Conservation (phyloP, 1,140 invertebrate genomes). For the Heterodera carotae region DNA sequence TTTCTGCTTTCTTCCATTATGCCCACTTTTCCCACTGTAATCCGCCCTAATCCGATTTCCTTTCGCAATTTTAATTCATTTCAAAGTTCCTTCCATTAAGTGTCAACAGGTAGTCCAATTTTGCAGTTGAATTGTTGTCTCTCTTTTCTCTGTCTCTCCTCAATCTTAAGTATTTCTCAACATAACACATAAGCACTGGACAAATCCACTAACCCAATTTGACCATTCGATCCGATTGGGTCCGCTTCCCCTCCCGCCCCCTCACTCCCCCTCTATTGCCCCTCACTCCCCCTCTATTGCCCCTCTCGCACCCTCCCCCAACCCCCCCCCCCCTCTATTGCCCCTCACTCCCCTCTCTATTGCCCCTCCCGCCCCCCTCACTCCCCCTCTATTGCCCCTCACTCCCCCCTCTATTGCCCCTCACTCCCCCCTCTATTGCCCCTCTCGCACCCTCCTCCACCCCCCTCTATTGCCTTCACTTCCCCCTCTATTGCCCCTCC, state of each 20-base stretch:
- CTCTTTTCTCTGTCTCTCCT: background rate
- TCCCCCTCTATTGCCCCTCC: no score
- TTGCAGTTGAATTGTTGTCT: background rate
- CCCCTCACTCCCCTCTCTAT: no score
- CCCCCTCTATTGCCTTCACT: no score
- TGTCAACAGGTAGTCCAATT: background rate
- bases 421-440: background rate
- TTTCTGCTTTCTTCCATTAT: no score
- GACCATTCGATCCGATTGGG: background rate
- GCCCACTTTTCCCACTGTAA: no score
- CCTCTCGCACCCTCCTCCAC: no score
- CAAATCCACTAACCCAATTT: background rate
- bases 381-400: no score
- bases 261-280: background rate
- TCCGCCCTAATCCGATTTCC: no score
- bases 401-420: no score
- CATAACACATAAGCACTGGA: background rate
- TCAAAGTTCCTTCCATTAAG: no score
- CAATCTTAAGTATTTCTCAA: background rate
- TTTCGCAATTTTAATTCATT: no score
- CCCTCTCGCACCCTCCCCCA: background rate
- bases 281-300: background rate
- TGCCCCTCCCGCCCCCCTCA: background rate
- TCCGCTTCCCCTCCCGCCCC: background rate
- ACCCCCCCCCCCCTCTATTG: no score